Conservation (phyloP, 2,888 invertebrate species). For the Serrognathus titanus region DNA sequence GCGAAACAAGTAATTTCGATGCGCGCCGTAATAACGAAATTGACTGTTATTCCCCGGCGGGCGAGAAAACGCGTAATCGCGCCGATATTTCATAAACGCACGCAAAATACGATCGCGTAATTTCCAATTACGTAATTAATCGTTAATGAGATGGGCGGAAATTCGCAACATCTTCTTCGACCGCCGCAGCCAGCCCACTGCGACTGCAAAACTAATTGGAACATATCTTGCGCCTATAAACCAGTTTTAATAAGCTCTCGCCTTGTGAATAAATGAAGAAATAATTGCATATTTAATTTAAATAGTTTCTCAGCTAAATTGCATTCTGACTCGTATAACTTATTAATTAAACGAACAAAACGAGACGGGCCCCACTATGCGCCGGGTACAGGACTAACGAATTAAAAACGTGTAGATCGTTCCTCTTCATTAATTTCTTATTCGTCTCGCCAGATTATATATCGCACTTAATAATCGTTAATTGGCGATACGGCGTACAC, state of each 20-base stretch:
- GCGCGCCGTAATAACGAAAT: too few species aligned
- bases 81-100: too few species aligned
- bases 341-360: constrained; percentile 17
- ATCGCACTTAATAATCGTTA: too few species aligned
- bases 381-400: too few species aligned
- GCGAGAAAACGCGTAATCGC: too few species aligned
- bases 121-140: constrained; percentile 2
- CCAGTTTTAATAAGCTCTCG: constrained; percentile 14
- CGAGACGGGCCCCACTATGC: not conserved
- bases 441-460: too few species aligned
- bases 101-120: not conserved
- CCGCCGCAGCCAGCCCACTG: not conserved
- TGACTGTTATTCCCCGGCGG: too few species aligned
- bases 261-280: constrained; percentile 33
- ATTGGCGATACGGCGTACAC: too few species aligned
- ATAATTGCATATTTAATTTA: constrained; percentile 27
- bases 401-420: too few species aligned
- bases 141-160: not conserved
- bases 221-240: not conserved
- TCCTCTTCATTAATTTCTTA: too few species aligned
- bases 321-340: constrained; percentile 10
- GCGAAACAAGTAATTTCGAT: too few species aligned
- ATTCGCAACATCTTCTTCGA: too few species aligned
- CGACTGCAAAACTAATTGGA: constrained; percentile 1
- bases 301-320: constrained; percentile 16